phyloP scores from a whole-genome alignment of 2,113 vertebrate genomes.

The Guaruba guarouba region DNA sequence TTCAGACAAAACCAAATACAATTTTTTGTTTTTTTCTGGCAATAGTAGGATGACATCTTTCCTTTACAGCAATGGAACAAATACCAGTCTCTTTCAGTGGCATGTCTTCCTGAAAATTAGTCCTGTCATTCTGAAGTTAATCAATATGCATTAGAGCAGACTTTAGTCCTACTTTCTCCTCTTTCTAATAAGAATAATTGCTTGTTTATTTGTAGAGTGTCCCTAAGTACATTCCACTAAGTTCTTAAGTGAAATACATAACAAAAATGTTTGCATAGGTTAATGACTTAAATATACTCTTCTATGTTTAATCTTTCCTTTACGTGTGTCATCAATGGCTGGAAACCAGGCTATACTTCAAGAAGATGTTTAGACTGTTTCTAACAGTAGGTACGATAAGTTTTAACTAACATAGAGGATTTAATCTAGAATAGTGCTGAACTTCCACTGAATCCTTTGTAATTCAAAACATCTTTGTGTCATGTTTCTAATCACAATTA shows the following conservation, averaged over 20 bases:
- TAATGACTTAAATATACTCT: background rate
- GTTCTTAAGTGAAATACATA: background rate
- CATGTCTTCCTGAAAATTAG: background rate
- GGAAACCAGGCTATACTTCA: background rate
- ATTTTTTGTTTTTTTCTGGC: background rate
- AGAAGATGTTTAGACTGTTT: background rate
- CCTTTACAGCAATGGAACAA: background rate
- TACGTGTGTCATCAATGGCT: background rate
- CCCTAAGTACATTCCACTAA: background rate
- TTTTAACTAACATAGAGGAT: background rate
- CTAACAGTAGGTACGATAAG: background rate
- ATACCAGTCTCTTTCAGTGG: background rate
- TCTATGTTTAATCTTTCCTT: background rate
- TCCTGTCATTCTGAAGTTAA: background rate
- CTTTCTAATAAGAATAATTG: background rate
- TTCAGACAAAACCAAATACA: background rate
- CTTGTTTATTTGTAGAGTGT: background rate
- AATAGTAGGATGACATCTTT: background rate
- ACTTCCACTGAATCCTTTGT: background rate
- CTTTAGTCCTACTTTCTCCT: background rate
- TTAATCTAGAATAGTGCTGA: background rate
- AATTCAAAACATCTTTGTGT: background rate
- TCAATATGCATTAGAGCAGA: background rate
- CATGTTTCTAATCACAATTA: background rate
- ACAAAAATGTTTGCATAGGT: background rate